Percentiles rank a stretch among this genome's conserved stretches.
Evolutionary conservation across 2,888 invertebrate species (phyloP).

Genomic region (Alentia gelatinosa): DNA sequence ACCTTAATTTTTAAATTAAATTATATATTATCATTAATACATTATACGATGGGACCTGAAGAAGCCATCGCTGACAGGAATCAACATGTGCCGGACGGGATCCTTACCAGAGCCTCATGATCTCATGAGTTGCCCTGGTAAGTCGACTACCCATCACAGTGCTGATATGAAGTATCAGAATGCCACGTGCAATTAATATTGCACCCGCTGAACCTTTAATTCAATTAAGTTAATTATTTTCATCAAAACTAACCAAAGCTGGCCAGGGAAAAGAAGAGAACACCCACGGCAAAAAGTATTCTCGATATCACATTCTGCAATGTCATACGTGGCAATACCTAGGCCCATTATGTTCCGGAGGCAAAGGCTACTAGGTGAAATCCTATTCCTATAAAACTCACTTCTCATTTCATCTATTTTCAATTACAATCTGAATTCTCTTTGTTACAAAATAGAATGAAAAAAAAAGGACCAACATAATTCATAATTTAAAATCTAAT

Average conservation of each 20-base stretch:
- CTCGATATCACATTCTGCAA: conserved; percentile 13
- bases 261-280: conserved; percentile 20
- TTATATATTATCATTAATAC: not conserved
- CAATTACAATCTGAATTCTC: not conserved
- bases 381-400: not conserved
- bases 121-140: too few relatives aligned
- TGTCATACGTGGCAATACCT: not conserved
- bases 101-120: not conserved
- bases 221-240: too few relatives aligned
- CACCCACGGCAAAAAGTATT: not conserved
- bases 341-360: not conserved
- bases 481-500: not conserved
- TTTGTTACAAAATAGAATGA: too few relatives aligned
- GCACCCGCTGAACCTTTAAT: too few relatives aligned
- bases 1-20: conserved; percentile 12
- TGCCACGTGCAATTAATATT: too few relatives aligned
- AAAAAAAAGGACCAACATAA: too few relatives aligned
- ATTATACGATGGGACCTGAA: not conserved
- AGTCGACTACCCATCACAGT: too few relatives aligned
- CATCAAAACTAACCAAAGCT: not conserved
- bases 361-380: not conserved
- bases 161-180: too few relatives aligned
- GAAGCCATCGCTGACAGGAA: not conserved
- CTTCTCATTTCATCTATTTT: too few relatives aligned
- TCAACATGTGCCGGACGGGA: not conserved